Base-by-base conservation (phyloP, 2,113 vertebrate genomes). In the Ageneiosus marmoratus region DNA sequence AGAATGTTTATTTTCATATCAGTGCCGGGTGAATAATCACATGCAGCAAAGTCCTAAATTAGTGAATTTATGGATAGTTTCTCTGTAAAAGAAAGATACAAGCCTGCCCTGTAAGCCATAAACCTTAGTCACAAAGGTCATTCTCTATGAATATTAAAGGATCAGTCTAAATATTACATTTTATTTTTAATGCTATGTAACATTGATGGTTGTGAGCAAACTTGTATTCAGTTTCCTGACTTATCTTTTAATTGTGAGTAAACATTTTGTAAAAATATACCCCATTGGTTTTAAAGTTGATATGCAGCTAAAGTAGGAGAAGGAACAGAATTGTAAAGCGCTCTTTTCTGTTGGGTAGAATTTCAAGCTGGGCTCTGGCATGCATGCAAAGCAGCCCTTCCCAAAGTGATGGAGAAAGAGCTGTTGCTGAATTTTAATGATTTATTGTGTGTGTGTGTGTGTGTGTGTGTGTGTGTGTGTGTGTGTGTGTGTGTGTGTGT, bases 351-450 rank as follows among this genome's bases (percentile, higher is more conserved):
- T 90, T 86, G 92, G 93, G 91, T 93, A 92, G 89, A 93, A 93
- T 93, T 93, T 93, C 92, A 92, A 91, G 91, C 92, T 91, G 90
- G 89, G 89, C 91, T 91, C 93, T 92, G 91, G 93, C 92, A 94
- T 92, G 92, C 93, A 94, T 95, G 92, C 94, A 91, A 94, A 94
- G 88, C 93, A 93, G 93, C 91, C 87, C 84, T 91, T 89, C 89
- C 92, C 89, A 91, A 93, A 93, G 91, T 86, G 91, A 89, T 92
- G 93, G 94, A 91, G 93, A 84, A 93, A 93, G 80, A 92, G 72
- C 93, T 95, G 93, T 95, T 94, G 93, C 94, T 97, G 96, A 98
- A 98, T 98, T 96, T 96, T 96, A 98, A 98, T 98, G 96, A 99
- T 94, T 95, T 95, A 95, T 96, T 96, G 96, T 96, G 94, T 93